Conservation (phyloP, 2,797 vertebrate species). For the Coregonus suidteri region DNA sequence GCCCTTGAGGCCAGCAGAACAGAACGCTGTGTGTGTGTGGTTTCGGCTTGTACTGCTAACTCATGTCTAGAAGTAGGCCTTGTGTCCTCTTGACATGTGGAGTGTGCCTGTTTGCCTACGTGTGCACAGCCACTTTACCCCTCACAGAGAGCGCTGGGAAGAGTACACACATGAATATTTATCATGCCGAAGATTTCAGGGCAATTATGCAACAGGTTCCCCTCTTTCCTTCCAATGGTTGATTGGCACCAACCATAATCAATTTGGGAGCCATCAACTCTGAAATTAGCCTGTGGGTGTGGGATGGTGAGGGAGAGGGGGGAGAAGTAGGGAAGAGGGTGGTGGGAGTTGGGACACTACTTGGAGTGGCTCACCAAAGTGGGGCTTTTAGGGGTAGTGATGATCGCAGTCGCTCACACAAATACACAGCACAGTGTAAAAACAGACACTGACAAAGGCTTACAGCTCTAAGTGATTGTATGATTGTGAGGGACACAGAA, state of each 20-base stretch:
- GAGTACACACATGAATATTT: slow-evolving; percentile 56
- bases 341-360: background rate
- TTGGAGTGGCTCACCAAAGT: no score
- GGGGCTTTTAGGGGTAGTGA: no score
- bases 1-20: no score
- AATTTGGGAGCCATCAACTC: slow-evolving; percentile 42
- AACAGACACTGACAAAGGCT: background rate
- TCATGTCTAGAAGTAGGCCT: slow-evolving; percentile 7
- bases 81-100: slow-evolving; percentile 9
- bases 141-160: slow-evolving; percentile 8
- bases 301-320: slow-evolving; percentile 4
- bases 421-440: no score
- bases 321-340: background rate
- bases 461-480: background rate
- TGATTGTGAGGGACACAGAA: background rate
- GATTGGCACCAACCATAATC: slow-evolving; percentile 55
- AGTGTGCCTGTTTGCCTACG: background rate
- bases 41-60: background rate
- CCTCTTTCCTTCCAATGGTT: slow-evolving; percentile 30
- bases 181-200: slow-evolving; percentile 32
- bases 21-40: no score
- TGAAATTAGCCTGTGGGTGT: slow-evolving; percentile 44
- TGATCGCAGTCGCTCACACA: no score
- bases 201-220: slow-evolving; percentile 44
- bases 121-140: slow-evolving; percentile 22